Evolutionary conservation across 2,888 invertebrate genomes (phyloP).

Genomic region (Choreutis nemorana): DNA sequence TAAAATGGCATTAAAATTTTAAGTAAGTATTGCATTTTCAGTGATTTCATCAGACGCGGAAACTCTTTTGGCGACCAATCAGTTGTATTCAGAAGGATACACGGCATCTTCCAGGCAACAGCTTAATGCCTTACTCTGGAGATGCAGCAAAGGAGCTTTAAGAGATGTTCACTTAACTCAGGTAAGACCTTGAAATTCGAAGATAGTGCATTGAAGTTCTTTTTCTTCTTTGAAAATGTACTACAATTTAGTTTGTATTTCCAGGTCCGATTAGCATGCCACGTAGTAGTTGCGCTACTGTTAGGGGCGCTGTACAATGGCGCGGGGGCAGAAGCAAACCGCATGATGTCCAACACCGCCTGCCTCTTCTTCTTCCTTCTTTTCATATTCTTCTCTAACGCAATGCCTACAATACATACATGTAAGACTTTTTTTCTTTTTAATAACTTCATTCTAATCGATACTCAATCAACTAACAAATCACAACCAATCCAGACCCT

Average conservation of each 20-base stretch:
- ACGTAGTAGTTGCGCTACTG: slow-evolving; percentile 61
- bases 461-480: no score
- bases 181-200: slow-evolving; percentile 21
- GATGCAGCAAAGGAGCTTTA: slow-evolving; percentile 37
- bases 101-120: slow-evolving; percentile 34
- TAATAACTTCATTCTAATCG: no score
- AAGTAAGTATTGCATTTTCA: slow-evolving; percentile 13
- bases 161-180: slow-evolving; percentile 52
- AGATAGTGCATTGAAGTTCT: neutral
- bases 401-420: slow-evolving; percentile 70
- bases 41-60: slow-evolving; percentile 37
- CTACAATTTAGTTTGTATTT: slow-evolving; percentile 8
- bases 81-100: slow-evolving; percentile 20
- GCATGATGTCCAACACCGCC: slow-evolving; percentile 62
- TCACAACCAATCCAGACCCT: no score
- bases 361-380: slow-evolving; percentile 68
- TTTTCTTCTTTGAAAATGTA: neutral
- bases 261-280: slow-evolving; percentile 57
- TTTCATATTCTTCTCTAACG: slow-evolving; percentile 69
- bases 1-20: neutral
- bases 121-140: slow-evolving; percentile 36
- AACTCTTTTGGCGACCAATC: slow-evolving; percentile 29
- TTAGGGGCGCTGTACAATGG: slow-evolving; percentile 65
- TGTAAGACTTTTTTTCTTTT: no score
- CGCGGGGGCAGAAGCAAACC: slow-evolving; percentile 63